These are phyloP conservation scores for Turdus rufiventris DNA, from an alignment of 2,113 vertebrate genomes.

Conservation along the genomic window DNA sequence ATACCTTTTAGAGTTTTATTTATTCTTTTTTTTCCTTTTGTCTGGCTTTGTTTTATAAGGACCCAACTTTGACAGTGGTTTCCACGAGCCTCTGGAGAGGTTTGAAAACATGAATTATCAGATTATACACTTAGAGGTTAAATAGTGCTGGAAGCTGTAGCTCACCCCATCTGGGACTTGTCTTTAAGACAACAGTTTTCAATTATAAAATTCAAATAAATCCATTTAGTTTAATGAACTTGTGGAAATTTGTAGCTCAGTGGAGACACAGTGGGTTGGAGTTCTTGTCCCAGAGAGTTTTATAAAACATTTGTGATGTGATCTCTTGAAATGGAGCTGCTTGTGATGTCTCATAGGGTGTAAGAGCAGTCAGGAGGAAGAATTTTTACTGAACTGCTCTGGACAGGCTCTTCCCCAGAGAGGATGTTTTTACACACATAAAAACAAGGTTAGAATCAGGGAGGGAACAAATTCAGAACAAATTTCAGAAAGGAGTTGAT, in stretches of 20 bases:
- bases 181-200: constrained; percentile 56
- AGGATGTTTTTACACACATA: not conserved
- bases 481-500: not conserved
- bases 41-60: not conserved
- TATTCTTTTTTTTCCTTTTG: not conserved
- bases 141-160: constrained; percentile 66
- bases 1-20: not conserved
- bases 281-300: not conserved
- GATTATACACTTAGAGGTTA: constrained; percentile 37
- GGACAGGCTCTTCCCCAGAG: not conserved
- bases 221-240: constrained; percentile 39
- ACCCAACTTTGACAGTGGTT: not conserved
- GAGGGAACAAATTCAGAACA: no score
- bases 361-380: not conserved
- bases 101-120: not conserved
- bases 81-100: not conserved
- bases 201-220: constrained; percentile 64
- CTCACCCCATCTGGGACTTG: constrained; percentile 54
- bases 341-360: not conserved
- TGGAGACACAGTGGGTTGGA: not conserved
- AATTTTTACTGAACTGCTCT: not conserved
- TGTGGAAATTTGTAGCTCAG: not conserved
- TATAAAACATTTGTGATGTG: not conserved
- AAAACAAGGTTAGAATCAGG: not conserved
- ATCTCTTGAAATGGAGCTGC: not conserved